phyloP scores from a whole-genome alignment of 2,797 vertebrate species.

The Cynopterus sphinx region DNA sequence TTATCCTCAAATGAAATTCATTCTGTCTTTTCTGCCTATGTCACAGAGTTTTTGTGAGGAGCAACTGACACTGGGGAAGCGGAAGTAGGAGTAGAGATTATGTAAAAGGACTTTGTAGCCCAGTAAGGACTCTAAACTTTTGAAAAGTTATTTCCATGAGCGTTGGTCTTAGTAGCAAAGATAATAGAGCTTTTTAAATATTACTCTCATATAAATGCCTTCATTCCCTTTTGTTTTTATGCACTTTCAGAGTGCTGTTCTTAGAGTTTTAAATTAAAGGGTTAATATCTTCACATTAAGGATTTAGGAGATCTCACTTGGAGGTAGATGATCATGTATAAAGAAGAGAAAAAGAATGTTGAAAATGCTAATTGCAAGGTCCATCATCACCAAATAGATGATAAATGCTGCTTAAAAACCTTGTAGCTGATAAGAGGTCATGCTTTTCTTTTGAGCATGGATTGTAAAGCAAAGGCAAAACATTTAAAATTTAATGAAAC shows the following conservation, averaged over 20 bases:
- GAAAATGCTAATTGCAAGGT: slow-evolving; percentile 65
- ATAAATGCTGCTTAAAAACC: not conserved
- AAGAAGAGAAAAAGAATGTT: slow-evolving; percentile 58
- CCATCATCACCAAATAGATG: slow-evolving; percentile 35
- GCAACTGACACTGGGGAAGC: not conserved
- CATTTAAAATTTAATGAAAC: slow-evolving; percentile 37
- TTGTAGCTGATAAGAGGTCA: slow-evolving; percentile 15
- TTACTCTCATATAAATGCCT: not conserved
- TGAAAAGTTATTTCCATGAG: not conserved
- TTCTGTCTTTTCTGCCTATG: not conserved
- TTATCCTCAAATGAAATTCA: not conserved
- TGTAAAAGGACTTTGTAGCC: not conserved
- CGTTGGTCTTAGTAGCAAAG: not conserved
- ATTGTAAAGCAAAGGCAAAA: slow-evolving; percentile 44
- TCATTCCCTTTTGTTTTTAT: slow-evolving; percentile 54
- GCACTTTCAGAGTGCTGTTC: slow-evolving; percentile 34
- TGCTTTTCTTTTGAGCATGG: slow-evolving; percentile 32
- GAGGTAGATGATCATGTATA: slow-evolving; percentile 56
- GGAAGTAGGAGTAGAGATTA: not conserved
- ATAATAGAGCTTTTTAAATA: not conserved
- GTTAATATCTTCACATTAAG: slow-evolving; percentile 45
- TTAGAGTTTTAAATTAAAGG: slow-evolving; percentile 67
- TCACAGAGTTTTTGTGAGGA: not conserved
- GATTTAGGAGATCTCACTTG: slow-evolving; percentile 56
- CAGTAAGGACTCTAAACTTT: not conserved